Conservation (phyloP, 2,888 invertebrate genomes). For the Punctoribates punctum region DNA sequence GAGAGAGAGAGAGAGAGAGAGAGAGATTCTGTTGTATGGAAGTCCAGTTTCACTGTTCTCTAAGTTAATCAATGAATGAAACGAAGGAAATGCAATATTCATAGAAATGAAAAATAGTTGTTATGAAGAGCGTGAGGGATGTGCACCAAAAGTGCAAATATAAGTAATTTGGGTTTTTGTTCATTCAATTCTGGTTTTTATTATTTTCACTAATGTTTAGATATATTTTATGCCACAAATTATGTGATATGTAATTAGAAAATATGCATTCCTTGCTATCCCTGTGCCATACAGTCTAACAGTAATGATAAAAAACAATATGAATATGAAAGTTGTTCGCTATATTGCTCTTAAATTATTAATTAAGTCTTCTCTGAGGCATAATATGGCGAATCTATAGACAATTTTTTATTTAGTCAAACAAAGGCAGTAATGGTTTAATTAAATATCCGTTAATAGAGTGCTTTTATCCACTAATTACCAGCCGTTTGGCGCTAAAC, state of each 20-base stretch:
- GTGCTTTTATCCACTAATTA: conserved; percentile 7
- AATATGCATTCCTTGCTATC: not conserved
- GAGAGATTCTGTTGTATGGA: too few relatives aligned
- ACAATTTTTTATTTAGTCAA: not conserved
- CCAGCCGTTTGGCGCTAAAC: not conserved
- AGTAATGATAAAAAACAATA: not conserved
- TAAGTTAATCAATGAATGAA: conserved; percentile 27
- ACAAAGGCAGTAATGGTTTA: not conserved
- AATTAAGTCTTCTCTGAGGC: not conserved
- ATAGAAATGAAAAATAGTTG: not conserved
- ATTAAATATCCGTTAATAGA: not conserved
- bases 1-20: too few relatives aligned
- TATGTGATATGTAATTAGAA: not conserved
- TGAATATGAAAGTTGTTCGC: not conserved
- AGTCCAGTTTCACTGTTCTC: not conserved
- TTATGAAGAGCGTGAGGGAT: not conserved
- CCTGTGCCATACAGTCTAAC: not conserved
- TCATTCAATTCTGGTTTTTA: not conserved
- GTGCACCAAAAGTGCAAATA: conserved; percentile 11
- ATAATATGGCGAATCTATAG: not conserved
- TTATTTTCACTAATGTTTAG: not conserved
- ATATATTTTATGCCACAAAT: too few relatives aligned
- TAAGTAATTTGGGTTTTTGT: not conserved
- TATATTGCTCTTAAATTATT: conserved; percentile 1
- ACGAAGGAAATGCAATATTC: conserved; percentile 1